These are phyloP conservation scores for Spinus olivaceus DNA, from an alignment of 2,797 vertebrate genomes.

Conservation along the genomic window DNA sequence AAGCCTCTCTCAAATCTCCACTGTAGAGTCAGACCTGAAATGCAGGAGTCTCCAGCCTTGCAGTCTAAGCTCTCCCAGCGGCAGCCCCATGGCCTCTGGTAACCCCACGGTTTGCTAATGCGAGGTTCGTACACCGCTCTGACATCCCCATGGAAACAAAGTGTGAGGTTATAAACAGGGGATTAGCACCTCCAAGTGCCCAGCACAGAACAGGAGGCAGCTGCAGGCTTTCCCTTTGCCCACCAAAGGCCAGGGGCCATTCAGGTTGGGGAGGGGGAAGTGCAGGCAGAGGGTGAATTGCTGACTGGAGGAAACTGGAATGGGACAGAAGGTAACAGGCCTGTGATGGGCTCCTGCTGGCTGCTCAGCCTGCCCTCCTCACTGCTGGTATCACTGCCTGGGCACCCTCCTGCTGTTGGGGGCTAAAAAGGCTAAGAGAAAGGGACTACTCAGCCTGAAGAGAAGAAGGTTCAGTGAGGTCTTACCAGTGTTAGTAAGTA, in stretches of 20 bases:
- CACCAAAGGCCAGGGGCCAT: slow-evolving; percentile 26
- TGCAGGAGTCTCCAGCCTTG: background rate
- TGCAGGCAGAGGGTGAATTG: rapidly evolving
- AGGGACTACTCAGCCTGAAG: background rate
- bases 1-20: background rate
- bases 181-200: slow-evolving; percentile 68
- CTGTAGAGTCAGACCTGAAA: background rate
- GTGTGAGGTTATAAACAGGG: slow-evolving; percentile 69
- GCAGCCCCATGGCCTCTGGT: slow-evolving; percentile 64
- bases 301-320: background rate
- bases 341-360: background rate
- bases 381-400: background rate
- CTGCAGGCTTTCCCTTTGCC: background rate
- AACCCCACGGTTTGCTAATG: slow-evolving; percentile 60
- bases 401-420: background rate
- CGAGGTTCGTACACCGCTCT: slow-evolving; percentile 50
- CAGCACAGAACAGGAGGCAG: background rate
- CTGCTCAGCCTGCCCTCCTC: background rate
- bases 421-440: background rate
- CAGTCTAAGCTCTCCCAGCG: slow-evolving; percentile 38
- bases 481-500: background rate
- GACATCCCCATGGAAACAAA: slow-evolving; percentile 73
- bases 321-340: background rate
- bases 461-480: background rate
- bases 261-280: background rate